A percentile compares a stretch with the other conserved stretches of the same genome.
phyloP scores from a whole-genome alignment of 2,113 vertebrate genomes.

The Laticauda laticaudata region DNA sequence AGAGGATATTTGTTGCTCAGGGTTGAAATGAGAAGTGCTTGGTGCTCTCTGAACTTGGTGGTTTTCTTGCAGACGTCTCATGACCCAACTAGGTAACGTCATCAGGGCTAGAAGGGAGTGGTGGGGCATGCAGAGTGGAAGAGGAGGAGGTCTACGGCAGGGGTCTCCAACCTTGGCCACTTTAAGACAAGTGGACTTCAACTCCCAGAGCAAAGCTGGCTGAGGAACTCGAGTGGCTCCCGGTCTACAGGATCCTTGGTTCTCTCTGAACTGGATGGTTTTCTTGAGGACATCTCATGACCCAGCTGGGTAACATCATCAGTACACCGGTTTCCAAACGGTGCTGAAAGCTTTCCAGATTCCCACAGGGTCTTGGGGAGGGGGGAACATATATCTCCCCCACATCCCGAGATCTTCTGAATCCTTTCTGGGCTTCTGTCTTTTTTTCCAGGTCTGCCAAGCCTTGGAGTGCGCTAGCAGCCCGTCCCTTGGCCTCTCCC shows the following conservation, averaged over 20 bases:
- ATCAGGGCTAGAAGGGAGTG: no score
- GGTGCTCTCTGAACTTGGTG: not conserved
- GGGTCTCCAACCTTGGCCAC: no score
- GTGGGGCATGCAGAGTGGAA: no score
- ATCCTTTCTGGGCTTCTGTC: not conserved
- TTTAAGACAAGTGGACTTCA: no score
- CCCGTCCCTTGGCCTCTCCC: constrained; percentile 73
- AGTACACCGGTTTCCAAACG: not conserved
- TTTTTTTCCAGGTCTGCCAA: constrained; percentile 72
- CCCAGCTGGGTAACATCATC: not conserved
- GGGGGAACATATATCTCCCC: not conserved
- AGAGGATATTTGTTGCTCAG: not conserved
- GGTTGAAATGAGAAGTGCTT: not conserved
- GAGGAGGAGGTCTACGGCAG: no score
- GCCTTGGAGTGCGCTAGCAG: constrained; percentile 74
- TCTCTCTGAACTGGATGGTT: no score
- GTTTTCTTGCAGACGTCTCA: not conserved
- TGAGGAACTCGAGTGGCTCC: no score
- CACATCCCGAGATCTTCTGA: not conserved
- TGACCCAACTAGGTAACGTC: not conserved
- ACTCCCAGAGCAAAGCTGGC: no score
- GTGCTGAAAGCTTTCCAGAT: not conserved
- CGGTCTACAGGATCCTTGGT: no score
- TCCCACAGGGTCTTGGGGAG: not conserved
- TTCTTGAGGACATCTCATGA: no score